Evolutionary conservation across 2,797 vertebrate genomes (phyloP).

Genomic region (Hemibagrus guttatus): DNA sequence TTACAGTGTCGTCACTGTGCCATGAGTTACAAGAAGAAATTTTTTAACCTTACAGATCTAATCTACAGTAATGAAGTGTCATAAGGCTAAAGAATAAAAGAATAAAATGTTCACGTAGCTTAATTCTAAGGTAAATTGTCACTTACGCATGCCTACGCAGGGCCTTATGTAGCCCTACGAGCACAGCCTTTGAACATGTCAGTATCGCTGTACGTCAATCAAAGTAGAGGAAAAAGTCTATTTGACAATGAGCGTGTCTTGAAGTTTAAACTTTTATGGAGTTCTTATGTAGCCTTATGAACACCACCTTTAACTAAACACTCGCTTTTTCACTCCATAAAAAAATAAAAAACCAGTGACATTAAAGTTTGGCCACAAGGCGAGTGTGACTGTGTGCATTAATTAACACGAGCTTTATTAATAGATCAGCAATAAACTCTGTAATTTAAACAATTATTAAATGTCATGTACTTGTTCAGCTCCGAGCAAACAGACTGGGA

Average conservation of each 20-base stretch:
- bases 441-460: constrained; percentile 64
- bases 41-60: not conserved
- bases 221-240: not conserved
- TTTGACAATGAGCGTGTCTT: not conserved
- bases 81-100: not conserved
- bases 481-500: constrained; percentile 66
- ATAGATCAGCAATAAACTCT: constrained; percentile 67
- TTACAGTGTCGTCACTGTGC: not conserved
- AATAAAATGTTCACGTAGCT: not conserved
- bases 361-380: not conserved
- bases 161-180: not conserved
- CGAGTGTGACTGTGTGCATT: constrained; percentile 26
- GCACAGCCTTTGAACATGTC: not conserved
- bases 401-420: constrained; percentile 59
- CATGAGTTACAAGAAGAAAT: not conserved
- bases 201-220: not conserved
- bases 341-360: not conserved
- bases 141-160: not conserved
- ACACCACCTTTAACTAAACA: not conserved
- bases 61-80: not conserved
- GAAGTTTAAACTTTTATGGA: not conserved
- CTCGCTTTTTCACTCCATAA: not conserved
- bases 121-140: not conserved
- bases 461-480: constrained; percentile 66
- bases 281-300: not conserved